phyloP scores from a whole-genome alignment of 2,797 vertebrate genomes.

The Vultur gryphus region DNA sequence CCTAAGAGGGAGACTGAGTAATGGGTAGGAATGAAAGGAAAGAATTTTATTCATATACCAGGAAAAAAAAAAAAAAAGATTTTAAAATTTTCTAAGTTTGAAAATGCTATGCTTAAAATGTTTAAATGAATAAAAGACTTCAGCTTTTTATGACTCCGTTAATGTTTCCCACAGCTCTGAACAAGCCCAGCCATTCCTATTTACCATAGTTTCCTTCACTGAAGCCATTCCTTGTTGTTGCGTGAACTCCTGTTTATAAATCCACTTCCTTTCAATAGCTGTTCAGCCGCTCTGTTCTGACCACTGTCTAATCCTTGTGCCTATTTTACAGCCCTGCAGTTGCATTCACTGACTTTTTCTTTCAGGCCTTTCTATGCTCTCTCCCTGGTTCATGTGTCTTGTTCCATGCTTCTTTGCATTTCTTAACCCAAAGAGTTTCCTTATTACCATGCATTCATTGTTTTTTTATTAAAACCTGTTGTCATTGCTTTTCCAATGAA shows the following conservation, averaged over 20 bases:
- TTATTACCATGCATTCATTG: not conserved
- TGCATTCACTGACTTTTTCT: not conserved
- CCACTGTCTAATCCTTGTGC: not conserved
- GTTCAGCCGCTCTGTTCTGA: not conserved
- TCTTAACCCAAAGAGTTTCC: not conserved
- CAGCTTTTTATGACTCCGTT: not conserved
- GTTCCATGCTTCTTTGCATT: not conserved
- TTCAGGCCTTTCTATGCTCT: not conserved
- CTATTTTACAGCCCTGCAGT: not conserved
- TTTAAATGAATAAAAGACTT: not conserved
- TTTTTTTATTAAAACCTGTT: not conserved
- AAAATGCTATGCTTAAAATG: not conserved
- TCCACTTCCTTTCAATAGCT: not conserved
- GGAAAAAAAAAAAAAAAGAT: not conserved
- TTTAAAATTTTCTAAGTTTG: not conserved
- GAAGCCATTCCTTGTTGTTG: not conserved
- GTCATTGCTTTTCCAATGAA: not conserved
- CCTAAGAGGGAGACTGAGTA: not conserved
- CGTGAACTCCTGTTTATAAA: not conserved
- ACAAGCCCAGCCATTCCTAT: not conserved
- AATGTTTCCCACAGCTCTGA: not conserved
- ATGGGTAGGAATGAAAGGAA: not conserved
- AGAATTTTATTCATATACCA: not conserved
- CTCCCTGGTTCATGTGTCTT: not conserved
- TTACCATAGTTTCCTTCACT: not conserved